A percentile compares a stretch with the other conserved stretches of the same genome.
Conservation (phyloP, 2,888 invertebrate genomes). For the Amphimallon solstitiale region DNA sequence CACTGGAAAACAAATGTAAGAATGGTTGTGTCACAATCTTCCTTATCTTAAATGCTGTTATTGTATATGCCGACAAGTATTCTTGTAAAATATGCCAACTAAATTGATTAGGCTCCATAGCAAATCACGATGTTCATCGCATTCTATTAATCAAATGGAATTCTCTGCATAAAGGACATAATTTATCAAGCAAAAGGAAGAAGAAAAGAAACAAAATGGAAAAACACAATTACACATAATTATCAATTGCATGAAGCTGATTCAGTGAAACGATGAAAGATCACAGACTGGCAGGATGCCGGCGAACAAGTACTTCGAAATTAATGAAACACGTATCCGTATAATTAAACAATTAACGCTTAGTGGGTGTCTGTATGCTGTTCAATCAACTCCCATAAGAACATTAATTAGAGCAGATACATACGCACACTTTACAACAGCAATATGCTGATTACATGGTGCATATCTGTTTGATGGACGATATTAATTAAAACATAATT, state of each 20-base stretch:
- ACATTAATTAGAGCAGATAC: slow-evolving; percentile 28
- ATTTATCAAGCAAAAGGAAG: not conserved
- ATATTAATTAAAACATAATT: slow-evolving; percentile 22
- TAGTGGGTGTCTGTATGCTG: slow-evolving; percentile 29
- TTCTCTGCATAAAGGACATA: not conserved
- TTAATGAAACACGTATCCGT: slow-evolving; percentile 33
- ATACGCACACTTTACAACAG: slow-evolving; percentile 22
- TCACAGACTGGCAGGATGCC: slow-evolving; percentile 14
- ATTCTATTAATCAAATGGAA: not conserved
- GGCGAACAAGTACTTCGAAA: slow-evolving; percentile 15
- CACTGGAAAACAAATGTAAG: no score
- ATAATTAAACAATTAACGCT: slow-evolving; percentile 37
- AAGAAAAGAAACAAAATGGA: not conserved
- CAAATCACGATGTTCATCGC: not conserved
- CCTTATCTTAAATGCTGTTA: no score
- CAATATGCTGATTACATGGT: slow-evolving; percentile 14
- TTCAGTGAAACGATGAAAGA: slow-evolving; percentile 21
- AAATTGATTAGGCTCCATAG: not conserved
- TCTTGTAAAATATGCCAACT: no score
- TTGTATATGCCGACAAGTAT: no score
- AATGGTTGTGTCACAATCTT: no score
- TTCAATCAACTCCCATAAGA: slow-evolving; percentile 28
- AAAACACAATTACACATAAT: slow-evolving; percentile 22
- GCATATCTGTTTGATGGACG: not conserved
- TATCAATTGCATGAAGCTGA: slow-evolving; percentile 28